phyloP scores from a whole-genome alignment of 1,140 invertebrate species.

The Pseudomyrmex gracilis region DNA sequence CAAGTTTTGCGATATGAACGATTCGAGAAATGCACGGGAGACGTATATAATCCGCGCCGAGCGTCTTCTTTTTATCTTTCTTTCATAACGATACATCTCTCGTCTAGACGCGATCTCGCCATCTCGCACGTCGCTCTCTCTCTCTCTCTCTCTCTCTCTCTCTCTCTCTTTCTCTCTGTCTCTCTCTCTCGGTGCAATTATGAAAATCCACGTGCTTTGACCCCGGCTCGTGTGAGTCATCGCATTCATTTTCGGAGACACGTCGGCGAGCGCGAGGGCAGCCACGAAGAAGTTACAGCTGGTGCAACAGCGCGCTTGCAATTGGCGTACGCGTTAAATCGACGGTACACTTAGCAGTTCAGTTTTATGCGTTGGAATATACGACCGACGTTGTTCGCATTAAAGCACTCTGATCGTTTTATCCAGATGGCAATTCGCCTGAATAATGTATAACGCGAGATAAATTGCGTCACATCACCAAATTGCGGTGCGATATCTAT shows the following conservation, averaged over 20 bases:
- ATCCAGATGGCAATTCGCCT: constrained; percentile 5
- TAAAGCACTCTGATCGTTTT: constrained; percentile 13
- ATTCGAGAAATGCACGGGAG: constrained; percentile 1
- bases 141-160: too few relatives aligned
- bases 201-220: constrained; percentile 61
- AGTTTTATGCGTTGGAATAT: neutral
- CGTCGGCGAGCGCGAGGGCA: neutral
- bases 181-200: constrained; percentile 24
- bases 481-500: neutral
- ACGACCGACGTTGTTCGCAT: neutral
- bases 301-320: constrained; percentile 6
- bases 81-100: constrained; percentile 3
- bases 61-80: neutral
- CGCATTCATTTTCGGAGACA: constrained; percentile 49
- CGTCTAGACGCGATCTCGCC: constrained; percentile 13
- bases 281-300: constrained; percentile 1
- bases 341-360: constrained; percentile 14
- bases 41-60: neutral
- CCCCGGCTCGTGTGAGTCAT: constrained; percentile 40
- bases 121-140: neutral
- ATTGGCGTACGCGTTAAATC: constrained; percentile 30
- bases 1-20: neutral
- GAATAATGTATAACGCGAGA: constrained; percentile 26
- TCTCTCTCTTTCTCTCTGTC: neutral
- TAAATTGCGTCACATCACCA: neutral